Base-by-base conservation (phyloP, 2,797 vertebrate genomes). In the Periophthalmus magnuspinnatus region DNA sequence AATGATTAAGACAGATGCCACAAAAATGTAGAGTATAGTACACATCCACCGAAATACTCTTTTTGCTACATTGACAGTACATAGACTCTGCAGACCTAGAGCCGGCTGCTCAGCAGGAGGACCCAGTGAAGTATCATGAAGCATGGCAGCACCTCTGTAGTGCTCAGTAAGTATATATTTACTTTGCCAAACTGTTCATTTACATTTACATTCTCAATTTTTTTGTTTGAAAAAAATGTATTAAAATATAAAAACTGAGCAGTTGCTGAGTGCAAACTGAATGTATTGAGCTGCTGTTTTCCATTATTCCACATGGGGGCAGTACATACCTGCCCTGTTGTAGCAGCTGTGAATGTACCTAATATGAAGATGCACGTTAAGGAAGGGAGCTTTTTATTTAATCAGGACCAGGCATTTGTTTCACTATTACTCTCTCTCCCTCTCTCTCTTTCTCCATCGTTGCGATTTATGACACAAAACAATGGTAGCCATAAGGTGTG, bases 101-200 rank as follows among this genome's bases (percentile, higher is more conserved):
- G 86, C 86, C 76, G 0, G 75, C 78, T 5, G 94, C 94, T n/a
- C 80, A 95, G 71, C 89, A 94, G 81, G 94, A 95, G 0, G 96
- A 98, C 50, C 97, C 97, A 0, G 96, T 99, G 34, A 93, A 95
- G 67, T 99, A 98, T 83, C 97, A 98, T 0, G 95, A 98, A 74
- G 97, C 97, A 0, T 99, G 97, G 97, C 97, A 98, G 86, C 97
- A 95, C 60, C 97, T 98, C 24, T 99, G 97, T 81, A 96, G 94
- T 8, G 93, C 96, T 74, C 84, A 98, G 96, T 99, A 36, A 54
- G 64, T 54, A 16, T 78, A n/a, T 33, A 34, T 36, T 60, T 32
- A 34, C 36, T 60, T 32, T 34, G 9, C 17, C 1, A 55, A 4
- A 21, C 52, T 21, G 50, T n/a, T n/a, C 8, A 19, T 19, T 52